A percentile compares a stretch with the other conserved stretches of the same genome.
phyloP scores from a whole-genome alignment of 2,113 vertebrate species.

The Jaculus jaculus region DNA sequence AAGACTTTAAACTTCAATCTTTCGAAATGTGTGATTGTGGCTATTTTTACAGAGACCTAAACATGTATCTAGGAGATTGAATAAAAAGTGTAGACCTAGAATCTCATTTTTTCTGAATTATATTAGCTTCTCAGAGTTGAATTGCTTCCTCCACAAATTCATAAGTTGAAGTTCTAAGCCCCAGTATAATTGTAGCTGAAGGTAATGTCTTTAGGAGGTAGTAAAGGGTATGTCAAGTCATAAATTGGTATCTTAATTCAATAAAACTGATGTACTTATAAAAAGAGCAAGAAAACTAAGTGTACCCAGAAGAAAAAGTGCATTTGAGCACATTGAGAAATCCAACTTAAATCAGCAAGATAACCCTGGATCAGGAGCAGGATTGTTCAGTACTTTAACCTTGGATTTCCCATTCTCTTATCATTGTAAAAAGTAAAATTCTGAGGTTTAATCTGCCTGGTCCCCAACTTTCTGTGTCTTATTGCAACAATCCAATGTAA shows the following conservation, averaged over 20 bases:
- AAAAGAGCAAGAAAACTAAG: neutral
- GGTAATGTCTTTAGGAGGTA: neutral
- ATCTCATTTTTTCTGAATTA: slow-evolving; percentile 13
- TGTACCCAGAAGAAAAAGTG: neutral
- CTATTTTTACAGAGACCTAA: neutral
- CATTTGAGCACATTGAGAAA: neutral
- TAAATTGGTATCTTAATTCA: neutral
- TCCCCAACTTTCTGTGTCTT: neutral
- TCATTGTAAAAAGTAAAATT: neutral
- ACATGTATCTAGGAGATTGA: neutral
- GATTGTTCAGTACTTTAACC: neutral
- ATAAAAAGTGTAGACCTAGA: neutral
- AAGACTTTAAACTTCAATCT: slow-evolving; percentile 6
- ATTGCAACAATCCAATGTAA: neutral
- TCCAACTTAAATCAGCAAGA: neutral
- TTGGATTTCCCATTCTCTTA: neutral
- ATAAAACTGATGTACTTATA: neutral
- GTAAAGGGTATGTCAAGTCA: neutral
- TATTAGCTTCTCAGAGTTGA: neutral
- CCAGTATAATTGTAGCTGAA: neutral
- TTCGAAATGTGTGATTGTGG: neutral
- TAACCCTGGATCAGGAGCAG: neutral
- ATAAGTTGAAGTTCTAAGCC: neutral
- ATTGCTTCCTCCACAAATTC: neutral
- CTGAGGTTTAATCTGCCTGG: neutral